Conservation (phyloP, 1,140 invertebrate species). For the Calliopsis andreniformis region DNA sequence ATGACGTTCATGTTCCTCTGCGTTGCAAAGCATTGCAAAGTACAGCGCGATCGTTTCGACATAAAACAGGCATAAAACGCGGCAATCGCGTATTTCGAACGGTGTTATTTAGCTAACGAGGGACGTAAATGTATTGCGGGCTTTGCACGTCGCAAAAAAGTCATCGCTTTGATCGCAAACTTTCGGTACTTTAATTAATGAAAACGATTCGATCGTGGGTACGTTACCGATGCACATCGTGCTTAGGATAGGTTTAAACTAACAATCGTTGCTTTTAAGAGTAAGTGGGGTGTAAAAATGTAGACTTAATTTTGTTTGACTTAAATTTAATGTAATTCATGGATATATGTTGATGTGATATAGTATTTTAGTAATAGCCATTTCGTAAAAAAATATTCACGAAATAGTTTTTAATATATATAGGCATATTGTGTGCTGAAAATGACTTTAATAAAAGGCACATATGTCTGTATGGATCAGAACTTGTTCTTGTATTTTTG, state of each 20-base stretch:
- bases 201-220: neutral
- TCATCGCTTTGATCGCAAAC: neutral
- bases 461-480: neutral
- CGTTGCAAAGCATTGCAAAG: slow-evolving; percentile 27
- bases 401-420: neutral
- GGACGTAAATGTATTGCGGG: neutral
- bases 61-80: slow-evolving; percentile 2
- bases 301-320: neutral
- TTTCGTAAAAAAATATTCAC: neutral
- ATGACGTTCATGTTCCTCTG: slow-evolving; percentile 33
- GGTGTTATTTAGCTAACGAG: neutral
- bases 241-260: neutral
- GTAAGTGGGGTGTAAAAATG: neutral
- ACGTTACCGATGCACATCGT: neutral
- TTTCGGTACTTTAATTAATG: neutral
- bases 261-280: neutral
- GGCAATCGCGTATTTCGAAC: neutral
- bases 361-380: neutral
- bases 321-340: neutral
- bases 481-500: neutral
- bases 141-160: too few relatives aligned
- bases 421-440: neutral
- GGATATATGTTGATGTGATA: neutral
- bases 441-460: neutral
- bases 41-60: slow-evolving; percentile 10